Percentiles rank a stretch among this genome's conserved stretches.
Conservation (phyloP, 2,113 vertebrate species). For the Brachyhypopomus gauderio region DNA sequence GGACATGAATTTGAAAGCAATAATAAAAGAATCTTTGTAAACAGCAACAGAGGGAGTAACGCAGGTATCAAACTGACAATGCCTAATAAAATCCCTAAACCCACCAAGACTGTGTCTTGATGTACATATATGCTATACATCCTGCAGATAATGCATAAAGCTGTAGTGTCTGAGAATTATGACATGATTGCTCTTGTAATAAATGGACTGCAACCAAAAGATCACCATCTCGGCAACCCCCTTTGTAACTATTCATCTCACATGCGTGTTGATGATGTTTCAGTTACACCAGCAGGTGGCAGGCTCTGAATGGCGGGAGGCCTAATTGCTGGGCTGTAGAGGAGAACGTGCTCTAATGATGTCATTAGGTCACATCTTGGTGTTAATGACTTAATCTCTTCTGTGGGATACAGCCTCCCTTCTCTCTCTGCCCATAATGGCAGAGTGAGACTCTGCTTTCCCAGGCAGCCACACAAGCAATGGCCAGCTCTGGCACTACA, state of each 20-base stretch:
- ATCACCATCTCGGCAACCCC: not conserved
- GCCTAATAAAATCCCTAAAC: not conserved
- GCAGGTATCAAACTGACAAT: not conserved
- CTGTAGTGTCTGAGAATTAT: not conserved
- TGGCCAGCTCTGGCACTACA: conserved; percentile 29
- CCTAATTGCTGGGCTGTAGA: not conserved
- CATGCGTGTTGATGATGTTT: not conserved
- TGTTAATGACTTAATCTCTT: conserved; percentile 54
- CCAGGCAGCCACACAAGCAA: conserved; percentile 16
- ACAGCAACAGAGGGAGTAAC: not conserved
- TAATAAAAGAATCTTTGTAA: not conserved
- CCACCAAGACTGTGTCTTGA: not conserved
- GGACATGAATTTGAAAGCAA: too few species aligned
- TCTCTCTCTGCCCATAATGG: not conserved
- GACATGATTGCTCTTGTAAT: not conserved
- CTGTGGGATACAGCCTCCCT: not conserved
- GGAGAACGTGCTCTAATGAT: conserved; percentile 51
- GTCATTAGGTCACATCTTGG: conserved; percentile 64
- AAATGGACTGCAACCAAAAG: not conserved
- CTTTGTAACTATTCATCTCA: conserved; percentile 1
- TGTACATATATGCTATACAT: too few species aligned
- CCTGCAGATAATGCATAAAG: not conserved
- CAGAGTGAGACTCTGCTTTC: conserved; percentile 1
- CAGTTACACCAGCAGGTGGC: not conserved
- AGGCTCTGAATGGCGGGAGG: not conserved